Conservation (phyloP, 2,797 vertebrate species). For the Strix occidentalis region DNA sequence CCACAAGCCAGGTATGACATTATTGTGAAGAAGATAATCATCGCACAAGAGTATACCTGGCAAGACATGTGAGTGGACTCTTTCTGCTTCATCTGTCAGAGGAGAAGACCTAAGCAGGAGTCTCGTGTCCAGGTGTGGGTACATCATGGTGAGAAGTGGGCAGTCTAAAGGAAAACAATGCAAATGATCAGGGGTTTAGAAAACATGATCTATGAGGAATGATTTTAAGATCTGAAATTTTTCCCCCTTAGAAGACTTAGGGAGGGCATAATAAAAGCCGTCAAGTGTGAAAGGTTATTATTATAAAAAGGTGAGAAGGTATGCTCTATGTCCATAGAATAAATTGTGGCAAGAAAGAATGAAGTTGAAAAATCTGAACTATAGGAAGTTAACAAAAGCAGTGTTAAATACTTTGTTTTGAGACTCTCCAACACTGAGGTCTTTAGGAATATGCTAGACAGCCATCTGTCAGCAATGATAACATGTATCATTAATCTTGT, state of each 20-base stretch:
- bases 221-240: neutral
- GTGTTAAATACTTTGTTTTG: neutral
- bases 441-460: slow-evolving; percentile 16
- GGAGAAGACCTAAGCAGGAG: fast-evolving
- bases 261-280: neutral
- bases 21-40: neutral
- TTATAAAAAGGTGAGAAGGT: neutral
- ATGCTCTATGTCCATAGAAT: neutral
- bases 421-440: neutral
- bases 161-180: neutral
- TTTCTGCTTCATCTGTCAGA: neutral
- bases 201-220: neutral
- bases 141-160: neutral
- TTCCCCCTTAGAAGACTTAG: neutral
- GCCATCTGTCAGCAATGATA: neutral
- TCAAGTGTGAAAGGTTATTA: neutral
- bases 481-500: neutral
- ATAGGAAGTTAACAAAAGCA: neutral
- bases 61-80: neutral
- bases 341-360: neutral
- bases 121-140: neutral
- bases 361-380: neutral
- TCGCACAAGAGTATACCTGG: too few species aligned
- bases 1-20: neutral
- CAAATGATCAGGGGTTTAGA: neutral